Base-by-base conservation (phyloP, 2,888 invertebrate species). In the Yponomeuta evonymella region DNA sequence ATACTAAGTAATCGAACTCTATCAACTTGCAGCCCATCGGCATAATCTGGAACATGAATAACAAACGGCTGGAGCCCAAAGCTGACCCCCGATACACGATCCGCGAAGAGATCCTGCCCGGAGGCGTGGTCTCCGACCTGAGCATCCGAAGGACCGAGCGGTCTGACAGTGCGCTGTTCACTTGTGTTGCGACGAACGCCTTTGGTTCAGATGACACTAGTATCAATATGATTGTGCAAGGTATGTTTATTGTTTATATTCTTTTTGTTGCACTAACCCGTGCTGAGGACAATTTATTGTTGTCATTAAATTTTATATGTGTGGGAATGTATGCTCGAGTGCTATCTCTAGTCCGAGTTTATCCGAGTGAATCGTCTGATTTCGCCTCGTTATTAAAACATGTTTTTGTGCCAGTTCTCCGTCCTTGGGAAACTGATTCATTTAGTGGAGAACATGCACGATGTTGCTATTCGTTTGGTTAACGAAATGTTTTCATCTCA, bases 171-270 rank as follows among this genome's bases (percentile, higher is more conserved):
- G 98, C 97, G 2, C 91, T 97, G 1, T 98, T 97, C 81, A 97
- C 97, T 51, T 98, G 98, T 81, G 96, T 98, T 12, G 98, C 98
- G 0, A 97, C 97, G 3, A 98, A 98, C 84, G 97, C 97, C 29
- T 98, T 98, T 82, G 98, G 98, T 70, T 97, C 97, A 75, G 98
- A 98, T 82, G 98, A 98, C 79, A 97, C 97, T n/a, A 97, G 97
- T 88, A 97, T 98, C 81, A 97, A 98, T 85, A 96, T 98, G 95
- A 98, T 98, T 76, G 96, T 98, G 76, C 98, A 98, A 94, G 97
- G 96, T 95, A 63, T 10, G 63, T 33, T 3, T 62, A 43, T 23
- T 23, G 23, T 23, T 23, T 23, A 23, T 23, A 23, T 23, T 23
- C 23, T 23, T 23, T 23, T 23, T 23, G 23, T 23, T 23, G 23